phyloP scores from a whole-genome alignment of 2,888 invertebrate genomes.

The Dolichomitus sp. region DNA sequence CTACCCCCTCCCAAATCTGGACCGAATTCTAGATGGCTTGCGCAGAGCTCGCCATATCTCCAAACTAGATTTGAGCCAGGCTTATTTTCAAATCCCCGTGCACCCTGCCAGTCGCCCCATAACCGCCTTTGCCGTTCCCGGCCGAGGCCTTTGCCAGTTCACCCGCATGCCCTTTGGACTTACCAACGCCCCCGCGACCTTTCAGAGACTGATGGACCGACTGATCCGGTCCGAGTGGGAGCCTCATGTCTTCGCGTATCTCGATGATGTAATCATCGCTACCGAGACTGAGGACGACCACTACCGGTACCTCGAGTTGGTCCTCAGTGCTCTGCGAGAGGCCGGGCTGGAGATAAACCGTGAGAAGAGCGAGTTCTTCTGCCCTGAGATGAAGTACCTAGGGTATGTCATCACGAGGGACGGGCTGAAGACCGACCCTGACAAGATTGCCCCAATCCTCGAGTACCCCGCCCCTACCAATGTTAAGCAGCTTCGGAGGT shows the following conservation, averaged over 20 bases:
- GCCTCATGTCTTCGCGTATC: no score
- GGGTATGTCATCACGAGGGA: conserved; percentile 21
- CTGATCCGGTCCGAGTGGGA: conserved; percentile 3
- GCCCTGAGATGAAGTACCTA: conserved; percentile 63
- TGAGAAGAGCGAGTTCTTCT: conserved; percentile 47
- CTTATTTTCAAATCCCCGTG: conserved; percentile 2
- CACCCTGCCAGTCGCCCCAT: not conserved
- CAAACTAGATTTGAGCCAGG: conserved; percentile 16
- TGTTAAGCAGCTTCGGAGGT: conserved; percentile 65
- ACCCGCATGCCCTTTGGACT: no score
- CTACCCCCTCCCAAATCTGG: no score
- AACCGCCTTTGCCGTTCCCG: conserved; percentile 72
- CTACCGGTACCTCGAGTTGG: not conserved
- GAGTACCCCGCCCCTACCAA: conserved; percentile 47
- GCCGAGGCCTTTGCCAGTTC: conserved; percentile 75
- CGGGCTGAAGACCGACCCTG: conserved; percentile 32
- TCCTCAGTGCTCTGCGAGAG: not conserved
- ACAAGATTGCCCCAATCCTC: conserved; percentile 41
- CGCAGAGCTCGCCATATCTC: not conserved
- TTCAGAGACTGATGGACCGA: conserved; percentile 30
- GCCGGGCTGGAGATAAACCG: conserved; percentile 29
- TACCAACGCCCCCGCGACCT: not conserved
- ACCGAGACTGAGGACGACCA: conserved; percentile 35
- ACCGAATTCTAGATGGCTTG: no score
- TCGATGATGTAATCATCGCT: no score